Base-by-base conservation (phyloP, 2,888 invertebrate genomes). In the Stratiomys singularior region DNA sequence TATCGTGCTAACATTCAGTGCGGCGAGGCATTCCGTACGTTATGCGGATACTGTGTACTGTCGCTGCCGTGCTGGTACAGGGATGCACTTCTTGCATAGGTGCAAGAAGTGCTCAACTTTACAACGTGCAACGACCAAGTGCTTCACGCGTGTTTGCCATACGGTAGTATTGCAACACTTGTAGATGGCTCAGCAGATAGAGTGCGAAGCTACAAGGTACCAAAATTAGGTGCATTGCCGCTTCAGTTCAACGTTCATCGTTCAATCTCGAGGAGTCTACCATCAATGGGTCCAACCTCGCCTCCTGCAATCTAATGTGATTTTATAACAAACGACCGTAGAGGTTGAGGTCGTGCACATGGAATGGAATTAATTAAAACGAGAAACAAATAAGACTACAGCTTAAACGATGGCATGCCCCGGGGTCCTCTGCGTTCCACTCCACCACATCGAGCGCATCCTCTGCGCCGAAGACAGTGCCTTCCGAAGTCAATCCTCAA, bases 321-420 rank as follows among this genome's bases (percentile, higher is more conserved):
- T 74, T 74, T 60, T 60, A 74, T 74, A 74, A 74, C 74, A 74
- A 74, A 74, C 74, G 74, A 60, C 44, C 74, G 44, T 37, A 60
- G 74, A 74, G 74, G 74, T 74, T 60, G 74, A 74, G 74, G 74
- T 74, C 74, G 74, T 74, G 74, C 74, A 74, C 74, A 74, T 69
- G 69, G 60, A 74, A 60, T 37, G 74, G 74, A 74, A 58, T 74
- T 74, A 74, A 74, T 74, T 74, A 74, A 74, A 74, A 72, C 21
- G n/a, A 74, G 37, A 60, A 37, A 74, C 58, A 58, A 56, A 58
- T 58, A 74, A 74, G 66, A 66, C 66, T 66, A 66, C 66, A 66
- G 9, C 37, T 23, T 30, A 66, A 46, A 69, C 69, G 47, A 69
- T 69, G 69, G 69, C 69, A 47, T 69, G 47, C 47, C 69, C 44